Conservation (phyloP, 2,113 vertebrate genomes). For the Hystrix brachyura region DNA sequence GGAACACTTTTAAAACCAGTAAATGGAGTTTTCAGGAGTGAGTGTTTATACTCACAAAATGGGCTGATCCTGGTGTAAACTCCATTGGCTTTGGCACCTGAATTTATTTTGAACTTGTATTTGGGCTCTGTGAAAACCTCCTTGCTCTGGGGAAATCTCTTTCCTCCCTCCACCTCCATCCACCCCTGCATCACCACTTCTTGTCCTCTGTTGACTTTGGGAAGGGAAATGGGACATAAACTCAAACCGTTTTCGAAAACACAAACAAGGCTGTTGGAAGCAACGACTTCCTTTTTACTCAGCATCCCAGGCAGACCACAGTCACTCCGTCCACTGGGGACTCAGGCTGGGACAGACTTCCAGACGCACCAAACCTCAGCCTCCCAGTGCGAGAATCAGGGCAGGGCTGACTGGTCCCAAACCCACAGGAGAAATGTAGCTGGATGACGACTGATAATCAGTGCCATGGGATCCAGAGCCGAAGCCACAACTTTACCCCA, state of each 20-base stretch:
- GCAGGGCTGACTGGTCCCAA: conserved; percentile 47
- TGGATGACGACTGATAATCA: neutral
- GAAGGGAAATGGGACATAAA: conserved; percentile 79
- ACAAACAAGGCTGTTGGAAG: conserved; percentile 79
- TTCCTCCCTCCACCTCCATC: conserved; percentile 68
- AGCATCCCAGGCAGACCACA: conserved; percentile 73
- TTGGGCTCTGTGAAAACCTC: conserved; percentile 64
- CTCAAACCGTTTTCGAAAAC: conserved; percentile 77
- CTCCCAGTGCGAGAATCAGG: conserved; percentile 39
- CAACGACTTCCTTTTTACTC: conserved; percentile 79
- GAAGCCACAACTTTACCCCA: neutral
- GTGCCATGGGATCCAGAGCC: neutral
- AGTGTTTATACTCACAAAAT: conserved; percentile 24
- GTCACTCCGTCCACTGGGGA: conserved; percentile 70
- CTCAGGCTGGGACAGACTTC: conserved; percentile 63
- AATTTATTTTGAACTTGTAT: conserved; percentile 70
- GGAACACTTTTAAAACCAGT: conserved; percentile 7
- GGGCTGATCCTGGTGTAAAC: conserved; percentile 37
- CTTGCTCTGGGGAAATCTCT: conserved; percentile 71
- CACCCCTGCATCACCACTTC: conserved; percentile 57
- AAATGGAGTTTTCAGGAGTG: neutral
- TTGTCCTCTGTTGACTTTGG: conserved; percentile 79
- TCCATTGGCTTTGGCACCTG: conserved; percentile 64
- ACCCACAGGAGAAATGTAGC: neutral
- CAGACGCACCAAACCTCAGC: conserved; percentile 79